Evolutionary conservation across 2,888 invertebrate species (phyloP), one percentile per base, ranked within the genome.

Genomic region (Drosophila kanekoi): DNA sequence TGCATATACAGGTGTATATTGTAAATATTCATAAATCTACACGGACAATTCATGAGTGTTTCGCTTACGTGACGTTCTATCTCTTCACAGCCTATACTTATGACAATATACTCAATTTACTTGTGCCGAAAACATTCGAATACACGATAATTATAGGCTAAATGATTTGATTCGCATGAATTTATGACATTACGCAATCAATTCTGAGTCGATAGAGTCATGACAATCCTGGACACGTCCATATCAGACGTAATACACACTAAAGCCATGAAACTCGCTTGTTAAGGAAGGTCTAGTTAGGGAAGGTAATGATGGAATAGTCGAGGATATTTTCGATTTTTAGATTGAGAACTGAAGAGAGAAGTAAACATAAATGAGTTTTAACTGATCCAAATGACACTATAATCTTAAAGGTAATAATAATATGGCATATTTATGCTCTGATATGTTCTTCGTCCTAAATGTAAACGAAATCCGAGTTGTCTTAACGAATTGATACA

Each of bases 21-120:
- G 54, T 74, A 79, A 69, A 63, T 65, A 69, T 53, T 35, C 47
- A 72, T 57, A 68, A 65, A 65, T 61, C 32, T 41, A 44, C 11
- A 18, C 28, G 44, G 47, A 41, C 48, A 41, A 13, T 64, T 54
- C 68, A 49, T 32, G 40, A 14, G n/a, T 35, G 8, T 37, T 47
- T 58, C 43, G 51, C 54, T 54, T 63, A 71, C 28, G 18, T 32
- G 32, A 52, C 54, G 47, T 63, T 28, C 53, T 41, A 53, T 58
- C 20, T 54, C 53, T 43, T 43, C 16, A 4, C 32, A 10, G n/a
- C 1, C 9, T 13, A 40, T 16, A 40, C 35, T n/a, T n/a, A n/a
- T 35, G 33, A 49, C n/a, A 48, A 16, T 48, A 4, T n/a, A 18
- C 33, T n/a, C 33, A n/a, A 33, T 18, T n/a, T 9, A 18, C 35